A percentile compares a stretch with the other conserved stretches of the same genome.
phyloP scores from a whole-genome alignment of 2,113 vertebrate species.

The Corynorhinus townsendii region DNA sequence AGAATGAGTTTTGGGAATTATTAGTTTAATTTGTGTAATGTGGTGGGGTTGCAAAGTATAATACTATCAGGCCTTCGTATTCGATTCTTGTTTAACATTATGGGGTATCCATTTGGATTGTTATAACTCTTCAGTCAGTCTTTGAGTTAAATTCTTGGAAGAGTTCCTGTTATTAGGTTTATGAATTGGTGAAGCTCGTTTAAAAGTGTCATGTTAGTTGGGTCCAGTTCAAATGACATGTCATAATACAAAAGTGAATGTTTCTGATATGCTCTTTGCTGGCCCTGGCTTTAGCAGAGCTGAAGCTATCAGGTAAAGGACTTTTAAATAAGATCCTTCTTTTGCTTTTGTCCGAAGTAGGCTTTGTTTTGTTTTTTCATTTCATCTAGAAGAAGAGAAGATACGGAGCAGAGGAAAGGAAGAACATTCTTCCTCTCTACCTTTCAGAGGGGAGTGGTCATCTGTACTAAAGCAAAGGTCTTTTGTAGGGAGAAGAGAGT shows the following conservation, averaged over 20 bases:
- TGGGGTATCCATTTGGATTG: background rate
- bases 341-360: background rate
- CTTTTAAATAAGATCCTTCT: background rate
- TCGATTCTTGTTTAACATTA: background rate
- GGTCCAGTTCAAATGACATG: background rate
- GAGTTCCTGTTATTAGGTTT: background rate
- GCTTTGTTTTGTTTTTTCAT: background rate
- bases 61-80: background rate
- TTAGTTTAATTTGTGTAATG: background rate
- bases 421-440: background rate
- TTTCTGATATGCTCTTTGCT: background rate
- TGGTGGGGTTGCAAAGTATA: background rate
- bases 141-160: background rate
- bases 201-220: background rate
- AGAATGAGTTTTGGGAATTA: background rate
- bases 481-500: background rate
- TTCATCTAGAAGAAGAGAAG: background rate
- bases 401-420: background rate
- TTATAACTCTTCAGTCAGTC: background rate
- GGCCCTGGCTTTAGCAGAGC: background rate
- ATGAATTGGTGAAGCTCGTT: background rate
- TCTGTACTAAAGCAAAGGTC: background rate
- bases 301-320: background rate
- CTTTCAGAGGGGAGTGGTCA: background rate
- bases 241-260: background rate